Evolutionary conservation across 2,888 invertebrate genomes (phyloP).

Genomic region (Zhengitettix transpicula): DNA sequence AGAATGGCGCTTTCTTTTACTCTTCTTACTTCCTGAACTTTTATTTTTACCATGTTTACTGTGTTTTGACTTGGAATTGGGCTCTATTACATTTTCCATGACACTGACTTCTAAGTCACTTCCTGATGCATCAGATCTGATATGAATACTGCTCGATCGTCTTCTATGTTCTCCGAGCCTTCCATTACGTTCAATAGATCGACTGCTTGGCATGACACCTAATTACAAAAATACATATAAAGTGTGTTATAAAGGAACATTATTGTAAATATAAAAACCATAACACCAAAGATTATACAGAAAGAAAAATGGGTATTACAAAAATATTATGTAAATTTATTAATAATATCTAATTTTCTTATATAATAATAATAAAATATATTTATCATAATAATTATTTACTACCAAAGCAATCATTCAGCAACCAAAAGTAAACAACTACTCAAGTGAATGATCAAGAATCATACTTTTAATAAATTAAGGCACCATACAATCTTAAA

Average conservation of each 20-base stretch:
- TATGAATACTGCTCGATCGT: conserved; percentile 4
- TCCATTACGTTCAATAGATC: conserved; percentile 27
- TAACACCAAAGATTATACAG: not conserved
- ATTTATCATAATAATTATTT: too few species aligned
- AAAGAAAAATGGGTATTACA: not conserved
- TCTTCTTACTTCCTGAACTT: conserved; percentile 23
- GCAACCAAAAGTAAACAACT: too few species aligned
- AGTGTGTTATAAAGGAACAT: not conserved
- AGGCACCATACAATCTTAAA: too few species aligned
- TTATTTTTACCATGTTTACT: conserved; percentile 20
- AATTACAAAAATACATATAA: conserved; percentile 2
- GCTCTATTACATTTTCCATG: conserved; percentile 20
- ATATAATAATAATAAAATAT: too few species aligned
- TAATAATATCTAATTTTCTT: too few species aligned
- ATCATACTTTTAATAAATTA: too few species aligned
- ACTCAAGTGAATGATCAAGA: too few species aligned
- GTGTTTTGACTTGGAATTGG: conserved; percentile 21
- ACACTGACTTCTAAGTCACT: conserved; percentile 22
- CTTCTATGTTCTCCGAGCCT: conserved; percentile 20
- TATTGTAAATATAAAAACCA: not conserved
- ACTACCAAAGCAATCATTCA: too few species aligned
- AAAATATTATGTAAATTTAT: too few species aligned
- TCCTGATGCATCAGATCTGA: conserved; percentile 15
- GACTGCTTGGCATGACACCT: conserved; percentile 31
- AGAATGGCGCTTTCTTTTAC: conserved; percentile 16